Conservation (phyloP, 1,140 invertebrate genomes). For the Eumeta japonica region DNA sequence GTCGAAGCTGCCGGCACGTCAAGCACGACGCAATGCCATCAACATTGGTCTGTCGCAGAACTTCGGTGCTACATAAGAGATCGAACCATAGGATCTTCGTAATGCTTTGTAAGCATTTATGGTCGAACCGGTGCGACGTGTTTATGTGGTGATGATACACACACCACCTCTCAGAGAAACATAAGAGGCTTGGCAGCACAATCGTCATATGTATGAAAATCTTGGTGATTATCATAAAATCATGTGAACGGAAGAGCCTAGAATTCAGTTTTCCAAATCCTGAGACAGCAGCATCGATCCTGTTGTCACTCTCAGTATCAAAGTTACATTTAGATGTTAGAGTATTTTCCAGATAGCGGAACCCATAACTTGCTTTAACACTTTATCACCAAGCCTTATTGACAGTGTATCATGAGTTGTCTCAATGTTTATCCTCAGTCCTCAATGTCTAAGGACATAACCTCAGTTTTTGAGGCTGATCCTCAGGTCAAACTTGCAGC, state of each 20-base stretch:
- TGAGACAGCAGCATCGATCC: not conserved
- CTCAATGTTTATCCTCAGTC: too few species aligned
- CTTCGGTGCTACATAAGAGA: constrained; percentile 13
- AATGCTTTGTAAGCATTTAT: constrained; percentile 11
- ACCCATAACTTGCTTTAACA: constrained; percentile 1
- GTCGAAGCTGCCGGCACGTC: constrained; percentile 13
- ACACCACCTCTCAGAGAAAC: too few species aligned
- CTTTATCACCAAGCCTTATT: constrained; percentile 8
- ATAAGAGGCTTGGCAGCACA: constrained; percentile 2
- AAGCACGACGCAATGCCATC: constrained; percentile 4
- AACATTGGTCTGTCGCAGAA: constrained; percentile 2
- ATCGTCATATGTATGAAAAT: constrained; percentile 1
- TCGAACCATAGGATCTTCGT: constrained; percentile 12
- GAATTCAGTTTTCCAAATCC: constrained; percentile 1
- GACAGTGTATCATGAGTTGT: constrained; percentile 6
- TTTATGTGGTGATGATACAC: constrained; percentile 2
- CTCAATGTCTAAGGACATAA: constrained; percentile 12
- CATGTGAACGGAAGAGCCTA: constrained; percentile 2
- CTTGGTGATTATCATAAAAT: constrained; percentile 1
- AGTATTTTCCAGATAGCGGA: not conserved
- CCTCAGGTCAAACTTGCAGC: constrained; percentile 13
- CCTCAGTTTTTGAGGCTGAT: constrained; percentile 16
- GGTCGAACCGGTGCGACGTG: constrained; percentile 11
- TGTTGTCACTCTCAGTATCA: constrained; percentile 1
- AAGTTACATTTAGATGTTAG: too few species aligned